These are phyloP conservation scores for Aradophagus sp. DNA, from an alignment of 1,140 invertebrate genomes.

Conservation along the genomic window DNA sequence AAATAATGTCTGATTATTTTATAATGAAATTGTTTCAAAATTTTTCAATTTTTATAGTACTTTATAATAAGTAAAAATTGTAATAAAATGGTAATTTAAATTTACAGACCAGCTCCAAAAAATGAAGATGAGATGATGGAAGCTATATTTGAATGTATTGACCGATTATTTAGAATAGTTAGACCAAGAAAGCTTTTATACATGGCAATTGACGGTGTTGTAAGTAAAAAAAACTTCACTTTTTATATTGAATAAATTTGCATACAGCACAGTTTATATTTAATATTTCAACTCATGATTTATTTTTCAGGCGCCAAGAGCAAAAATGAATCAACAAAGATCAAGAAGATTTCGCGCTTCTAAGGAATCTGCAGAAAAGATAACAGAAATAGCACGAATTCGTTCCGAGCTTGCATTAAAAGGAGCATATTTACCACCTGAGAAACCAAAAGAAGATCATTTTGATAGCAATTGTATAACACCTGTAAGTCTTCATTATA, in stretches of 20 bases:
- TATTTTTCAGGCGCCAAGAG: constrained; percentile 90
- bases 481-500: constrained; percentile 80
- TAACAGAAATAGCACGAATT: constrained; percentile 87
- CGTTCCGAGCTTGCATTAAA: constrained; percentile 83
- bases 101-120: constrained; percentile 92
- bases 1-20: too few species aligned
- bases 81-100: too few species aligned
- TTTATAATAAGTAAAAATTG: too few species aligned
- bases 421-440: constrained; percentile 89
- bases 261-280: not conserved
- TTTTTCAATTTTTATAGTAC: too few species aligned
- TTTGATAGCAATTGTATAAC: constrained; percentile 99
- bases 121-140: constrained; percentile 99
- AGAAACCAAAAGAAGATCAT: constrained; percentile 92
- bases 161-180: constrained; percentile 95
- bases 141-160: constrained; percentile 99
- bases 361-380: constrained; percentile 95
- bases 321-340: constrained; percentile 99
- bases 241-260: not conserved
- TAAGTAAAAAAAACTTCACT: constrained; percentile 71
- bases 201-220: constrained; percentile 99
- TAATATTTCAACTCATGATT: constrained; percentile 13
- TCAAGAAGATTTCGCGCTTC: constrained; percentile 97
- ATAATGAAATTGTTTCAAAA: too few species aligned
- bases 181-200: constrained; percentile 96